A percentile compares a stretch with the other conserved stretches of the same genome.
Evolutionary conservation across 2,888 invertebrate species (phyloP).

Genomic region (Cotesia congregata): DNA sequence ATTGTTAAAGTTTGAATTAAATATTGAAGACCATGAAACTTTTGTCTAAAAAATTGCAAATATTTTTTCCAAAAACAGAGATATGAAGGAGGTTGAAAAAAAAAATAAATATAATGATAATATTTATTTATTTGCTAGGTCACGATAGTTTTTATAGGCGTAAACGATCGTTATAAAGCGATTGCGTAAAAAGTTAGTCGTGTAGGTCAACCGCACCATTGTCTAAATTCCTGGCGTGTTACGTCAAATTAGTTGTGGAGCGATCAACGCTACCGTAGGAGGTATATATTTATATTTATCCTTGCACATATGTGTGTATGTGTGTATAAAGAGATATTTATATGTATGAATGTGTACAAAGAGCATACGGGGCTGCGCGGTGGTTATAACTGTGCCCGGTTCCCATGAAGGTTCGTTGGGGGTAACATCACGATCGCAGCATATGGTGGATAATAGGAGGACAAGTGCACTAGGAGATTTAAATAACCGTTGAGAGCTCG

Average conservation of each 20-base stretch:
- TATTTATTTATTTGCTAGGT: not conserved
- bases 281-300: conserved; percentile 39
- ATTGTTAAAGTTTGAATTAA: too few species aligned
- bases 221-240: conserved; percentile 60
- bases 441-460: conserved; percentile 56
- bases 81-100: not conserved
- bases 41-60: too few species aligned
- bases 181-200: conserved; percentile 30
- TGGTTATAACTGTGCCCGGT: conserved; percentile 60
- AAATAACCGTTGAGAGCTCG: conserved; percentile 68
- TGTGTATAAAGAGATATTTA: not conserved
- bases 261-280: conserved; percentile 59
- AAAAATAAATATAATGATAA: conserved; percentile 37
- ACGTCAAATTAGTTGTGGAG: conserved; percentile 60
- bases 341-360: not conserved
- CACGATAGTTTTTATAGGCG: not conserved
- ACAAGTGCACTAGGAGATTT: conserved; percentile 70
- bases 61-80: too few species aligned
- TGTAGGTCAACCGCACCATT: conserved; percentile 51
- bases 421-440: conserved; percentile 58
- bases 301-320: not conserved
- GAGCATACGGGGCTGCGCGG: conserved; percentile 52
- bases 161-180: not conserved
- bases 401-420: conserved; percentile 71
- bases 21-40: too few species aligned